Base-by-base conservation (phyloP, 53 echinoderm and acorn worm species). In the Hippasteria phrygiana region DNA sequence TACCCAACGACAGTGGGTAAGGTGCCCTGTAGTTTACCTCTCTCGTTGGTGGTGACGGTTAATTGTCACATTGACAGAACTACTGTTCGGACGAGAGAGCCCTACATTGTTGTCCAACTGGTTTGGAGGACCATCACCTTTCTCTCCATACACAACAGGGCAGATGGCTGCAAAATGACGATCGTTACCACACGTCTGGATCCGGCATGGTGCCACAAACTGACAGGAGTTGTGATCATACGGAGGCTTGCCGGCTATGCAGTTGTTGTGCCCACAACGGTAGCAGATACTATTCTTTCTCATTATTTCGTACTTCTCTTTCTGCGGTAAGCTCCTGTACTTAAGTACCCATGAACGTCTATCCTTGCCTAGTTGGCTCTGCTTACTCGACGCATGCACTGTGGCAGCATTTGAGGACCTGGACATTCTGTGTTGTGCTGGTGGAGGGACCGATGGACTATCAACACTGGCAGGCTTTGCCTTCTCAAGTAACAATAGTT, bases 141-240 rank as follows among this genome's bases (percentile, higher is more conserved):
- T 54, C 22, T 55, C 35, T 38, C 91, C 95, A 91, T 93, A 93
- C 37, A 93, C 74, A n/a, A 84, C 87, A 27, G 93, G 93, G 81
- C 95, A 95, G 74, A 95, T 88, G 32, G 95, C 74, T n/a, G 93
- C 51, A 66, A 95, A 93, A 43, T 95, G 93, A 33, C 55, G 55
- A 77, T 95, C 92, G 54, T 63, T 65, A 20, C 90, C 91, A 87
- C 91, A 85, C 17, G 92, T 66, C 42, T 82, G 43, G 55, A 72
- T 75, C 55, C 91, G 56, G 65, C 92, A 91, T 67, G 87, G 78
- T 18, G 87, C 78, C 7, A 77, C 46, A 43, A 78, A 91, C 87
- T 91, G 91, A 38, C 91, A 91, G 46, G 74, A 22, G 9, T 20
- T 37, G 47, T 43, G 46, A 20, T 74, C 74, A 74, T 27, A 26